Conservation (phyloP, 2,797 vertebrate species). For the Pseudochromis fuscus region DNA sequence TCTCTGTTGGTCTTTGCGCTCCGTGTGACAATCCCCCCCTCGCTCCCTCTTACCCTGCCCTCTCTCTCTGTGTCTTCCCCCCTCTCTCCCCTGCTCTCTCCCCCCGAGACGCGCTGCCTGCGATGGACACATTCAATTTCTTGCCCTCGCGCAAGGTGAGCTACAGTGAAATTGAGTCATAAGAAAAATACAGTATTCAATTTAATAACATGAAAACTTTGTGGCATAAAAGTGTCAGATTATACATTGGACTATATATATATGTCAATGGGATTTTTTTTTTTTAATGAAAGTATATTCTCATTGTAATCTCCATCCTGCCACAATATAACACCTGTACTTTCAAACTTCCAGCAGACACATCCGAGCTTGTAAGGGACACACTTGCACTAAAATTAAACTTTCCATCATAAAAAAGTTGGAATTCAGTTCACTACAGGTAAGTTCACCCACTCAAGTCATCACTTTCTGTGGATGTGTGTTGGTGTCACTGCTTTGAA, state of each 20-base stretch:
- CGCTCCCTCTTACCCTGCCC: conserved; percentile 43
- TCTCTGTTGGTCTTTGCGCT: conserved; percentile 69
- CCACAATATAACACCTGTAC: background rate
- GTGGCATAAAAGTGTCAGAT: background rate
- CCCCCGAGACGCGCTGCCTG: conserved; percentile 42
- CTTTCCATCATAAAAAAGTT: background rate
- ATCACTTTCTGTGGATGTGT: conserved; percentile 16
- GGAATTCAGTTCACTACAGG: conserved; percentile 6
- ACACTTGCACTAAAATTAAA: background rate
- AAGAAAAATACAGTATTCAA: conserved; percentile 25
- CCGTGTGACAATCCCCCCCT: conserved; percentile 54
- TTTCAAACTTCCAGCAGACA: background rate
- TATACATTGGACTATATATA: background rate
- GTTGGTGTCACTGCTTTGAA: conserved; percentile 42
- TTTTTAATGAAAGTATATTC: background rate
- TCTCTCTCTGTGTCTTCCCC: conserved; percentile 36
- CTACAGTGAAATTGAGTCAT: conserved; percentile 46
- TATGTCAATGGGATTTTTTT: background rate
- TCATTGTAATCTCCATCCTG: no score
- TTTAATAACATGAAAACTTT: conserved; percentile 12
- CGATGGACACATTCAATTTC: conserved; percentile 56
- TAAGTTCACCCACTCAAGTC: conserved; percentile 30
- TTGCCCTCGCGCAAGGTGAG: conserved; percentile 20
- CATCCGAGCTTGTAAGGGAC: background rate
- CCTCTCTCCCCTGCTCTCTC: background rate